A percentile compares a stretch with the other conserved stretches of the same genome.
phyloP scores from a whole-genome alignment of 2,113 vertebrate genomes.

The Hucho hucho region DNA sequence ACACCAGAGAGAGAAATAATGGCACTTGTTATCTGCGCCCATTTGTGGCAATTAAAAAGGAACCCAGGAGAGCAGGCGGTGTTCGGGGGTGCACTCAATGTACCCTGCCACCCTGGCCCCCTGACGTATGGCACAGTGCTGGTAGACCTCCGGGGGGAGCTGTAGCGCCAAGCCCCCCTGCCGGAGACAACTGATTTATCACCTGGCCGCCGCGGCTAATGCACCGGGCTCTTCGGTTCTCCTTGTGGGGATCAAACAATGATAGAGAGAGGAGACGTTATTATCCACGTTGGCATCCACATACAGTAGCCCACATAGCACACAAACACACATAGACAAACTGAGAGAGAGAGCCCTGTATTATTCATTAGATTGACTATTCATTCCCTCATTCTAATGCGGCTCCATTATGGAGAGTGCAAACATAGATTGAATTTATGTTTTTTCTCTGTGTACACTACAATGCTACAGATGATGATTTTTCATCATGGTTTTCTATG shows the following conservation, averaged over 20 bases:
- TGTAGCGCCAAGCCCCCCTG: constrained; percentile 52
- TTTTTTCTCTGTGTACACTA: constrained; percentile 80
- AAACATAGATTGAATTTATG: constrained; percentile 87
- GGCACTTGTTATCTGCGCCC: constrained; percentile 83
- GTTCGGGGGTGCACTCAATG: constrained; percentile 73
- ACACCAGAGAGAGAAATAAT: constrained; percentile 80
- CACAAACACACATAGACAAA: too few species aligned
- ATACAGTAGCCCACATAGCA: too few species aligned
- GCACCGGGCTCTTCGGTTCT: constrained; percentile 84
- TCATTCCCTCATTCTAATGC: constrained; percentile 69
- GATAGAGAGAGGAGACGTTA: constrained; percentile 56
- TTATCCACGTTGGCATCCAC: constrained; percentile 74
- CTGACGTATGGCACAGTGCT: constrained; percentile 52
- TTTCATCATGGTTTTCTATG: too few species aligned
- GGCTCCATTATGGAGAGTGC: constrained; percentile 87
- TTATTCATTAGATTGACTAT: constrained; percentile 93
- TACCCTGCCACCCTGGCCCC: constrained; percentile 55
- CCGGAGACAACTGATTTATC: constrained; percentile 84
- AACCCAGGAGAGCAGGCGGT: constrained; percentile 75
- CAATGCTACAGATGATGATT: constrained; percentile 52
- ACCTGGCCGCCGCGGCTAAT: constrained; percentile 84
- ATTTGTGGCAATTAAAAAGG: constrained; percentile 80
- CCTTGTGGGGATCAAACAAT: constrained; percentile 72
- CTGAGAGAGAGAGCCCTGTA: constrained; percentile 72
- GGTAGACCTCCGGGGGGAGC: constrained; percentile 48